These are phyloP conservation scores for Apostichopus leukothele DNA, from an alignment of 53 echinoderm and acorn worm genomes.

Conservation along the genomic window DNA sequence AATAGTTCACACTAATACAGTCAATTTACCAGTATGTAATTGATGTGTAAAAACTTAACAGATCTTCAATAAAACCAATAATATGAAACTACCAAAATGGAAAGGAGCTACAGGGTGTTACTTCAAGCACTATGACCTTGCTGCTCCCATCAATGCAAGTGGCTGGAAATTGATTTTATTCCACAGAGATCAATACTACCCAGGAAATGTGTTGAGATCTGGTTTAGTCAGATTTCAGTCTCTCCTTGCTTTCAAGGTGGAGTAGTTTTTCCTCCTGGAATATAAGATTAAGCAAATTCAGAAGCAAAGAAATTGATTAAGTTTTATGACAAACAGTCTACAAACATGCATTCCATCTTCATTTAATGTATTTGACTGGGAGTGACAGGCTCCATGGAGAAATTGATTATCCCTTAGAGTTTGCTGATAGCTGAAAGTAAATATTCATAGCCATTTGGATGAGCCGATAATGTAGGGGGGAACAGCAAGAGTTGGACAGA, in stretches of 20 bases:
- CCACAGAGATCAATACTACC: slow-evolving; percentile 15
- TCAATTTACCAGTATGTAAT: background rate
- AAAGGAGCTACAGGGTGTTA: slow-evolving; percentile 1
- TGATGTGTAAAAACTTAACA: background rate
- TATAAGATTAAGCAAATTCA: slow-evolving; percentile 24
- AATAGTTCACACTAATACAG: background rate
- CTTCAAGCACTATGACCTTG: slow-evolving; percentile 5
- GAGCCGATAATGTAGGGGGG: too few species aligned
- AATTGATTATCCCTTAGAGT: slow-evolving; percentile 20
- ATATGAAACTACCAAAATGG: background rate
- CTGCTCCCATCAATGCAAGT: slow-evolving; percentile 39
- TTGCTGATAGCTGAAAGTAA: background rate
- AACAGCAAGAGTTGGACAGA: too few species aligned
- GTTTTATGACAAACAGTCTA: slow-evolving; percentile 22
- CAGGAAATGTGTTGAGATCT: slow-evolving; percentile 34
- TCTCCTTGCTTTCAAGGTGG: slow-evolving; percentile 20
- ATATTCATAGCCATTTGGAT: slow-evolving; percentile 1
- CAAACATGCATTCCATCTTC: slow-evolving; percentile 33
- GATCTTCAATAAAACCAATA: background rate
- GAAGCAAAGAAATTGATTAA: background rate
- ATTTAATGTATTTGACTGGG: slow-evolving; percentile 30
- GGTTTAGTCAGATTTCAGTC: slow-evolving; percentile 29
- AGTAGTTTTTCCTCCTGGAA: slow-evolving; percentile 15
- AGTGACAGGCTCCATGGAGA: slow-evolving; percentile 36
- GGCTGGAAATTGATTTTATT: slow-evolving; percentile 35